Evolutionary conservation across 2,797 vertebrate genomes (phyloP), one percentile per base, ranked within the genome.

Genomic region (Loris lydekkerianus): DNA sequence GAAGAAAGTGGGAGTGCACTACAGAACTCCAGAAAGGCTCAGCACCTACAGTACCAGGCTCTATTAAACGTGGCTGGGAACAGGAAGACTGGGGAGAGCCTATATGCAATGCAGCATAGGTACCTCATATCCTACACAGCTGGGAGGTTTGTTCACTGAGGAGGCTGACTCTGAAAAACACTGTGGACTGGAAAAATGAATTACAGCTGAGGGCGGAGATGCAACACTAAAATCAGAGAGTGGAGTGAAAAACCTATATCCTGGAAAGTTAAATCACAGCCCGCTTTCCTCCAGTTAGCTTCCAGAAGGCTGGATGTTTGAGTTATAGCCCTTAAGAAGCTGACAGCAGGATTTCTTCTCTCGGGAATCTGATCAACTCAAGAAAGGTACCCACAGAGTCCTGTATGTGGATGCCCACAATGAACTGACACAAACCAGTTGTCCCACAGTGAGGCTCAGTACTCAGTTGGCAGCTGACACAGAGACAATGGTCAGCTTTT

Each of bases 41-140:
- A 6, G n/a, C 8, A 3, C 1, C 8, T 2, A 7, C n/a, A 83
- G 18, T 1, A 7, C 3, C 0, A 31, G 40, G 67, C 8, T 10
- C 46, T 6, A 0, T 1, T 3, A 20, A 75, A 15, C 43, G 13
- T 1, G 11, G 20, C 80, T 58, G 40, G 56, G 72, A n/a, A 60
- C 37, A 31, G 11, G 53, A 75, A 69, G 9, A 56, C 25, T 4
- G 7, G 17, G 53, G 11, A 27, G 27, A 43, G 37, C 56, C 25
- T 8, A 1, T 4, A 9, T 2, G 60, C 20, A 56, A 10, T 15
- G 46, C 31, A 10, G n/a, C 1, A 5, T 5, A 56, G 10, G 17
- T 0, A 18, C 25, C 40, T 40, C 15, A 23, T 11, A 9, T 3
- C 37, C 46, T 56, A 5, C 7, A 5, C 73, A 56, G 43, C 23